Conservation (phyloP, 2,113 vertebrate genomes). For the Dasyprocta punctata region DNA sequence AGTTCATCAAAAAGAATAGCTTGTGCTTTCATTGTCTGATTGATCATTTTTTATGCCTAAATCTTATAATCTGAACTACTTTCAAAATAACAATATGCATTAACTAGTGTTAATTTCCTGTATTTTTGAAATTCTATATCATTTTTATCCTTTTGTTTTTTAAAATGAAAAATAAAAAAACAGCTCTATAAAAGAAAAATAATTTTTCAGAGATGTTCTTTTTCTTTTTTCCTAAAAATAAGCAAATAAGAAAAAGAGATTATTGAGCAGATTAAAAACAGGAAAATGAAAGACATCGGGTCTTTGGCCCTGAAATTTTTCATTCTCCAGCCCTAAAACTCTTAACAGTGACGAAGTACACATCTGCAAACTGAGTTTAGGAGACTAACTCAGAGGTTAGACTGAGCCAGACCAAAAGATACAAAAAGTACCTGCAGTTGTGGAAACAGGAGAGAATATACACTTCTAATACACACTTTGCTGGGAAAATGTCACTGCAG, state of each 20-base stretch:
- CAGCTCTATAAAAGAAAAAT: background rate
- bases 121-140: too few species aligned
- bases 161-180: too few species aligned
- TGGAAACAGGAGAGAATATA: background rate
- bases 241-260: constrained; percentile 46
- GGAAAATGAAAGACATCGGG: background rate
- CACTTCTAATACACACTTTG: background rate
- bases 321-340: background rate
- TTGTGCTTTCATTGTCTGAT: too few species aligned
- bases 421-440: background rate
- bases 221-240: constrained; percentile 35
- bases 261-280: background rate
- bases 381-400: background rate
- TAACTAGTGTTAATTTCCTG: too few species aligned
- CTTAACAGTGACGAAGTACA: background rate
- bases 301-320: background rate
- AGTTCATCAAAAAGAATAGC: too few species aligned
- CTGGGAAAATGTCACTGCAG: background rate
- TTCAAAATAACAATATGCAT: too few species aligned
- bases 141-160: too few species aligned
- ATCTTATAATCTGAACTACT: too few species aligned
- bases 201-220: background rate
- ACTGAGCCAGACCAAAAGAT: background rate
- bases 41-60: too few species aligned
- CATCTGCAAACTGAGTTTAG: background rate